Evolutionary conservation across 1,140 invertebrate genomes (phyloP).

Genomic region (Tetramorium alpestre): DNA sequence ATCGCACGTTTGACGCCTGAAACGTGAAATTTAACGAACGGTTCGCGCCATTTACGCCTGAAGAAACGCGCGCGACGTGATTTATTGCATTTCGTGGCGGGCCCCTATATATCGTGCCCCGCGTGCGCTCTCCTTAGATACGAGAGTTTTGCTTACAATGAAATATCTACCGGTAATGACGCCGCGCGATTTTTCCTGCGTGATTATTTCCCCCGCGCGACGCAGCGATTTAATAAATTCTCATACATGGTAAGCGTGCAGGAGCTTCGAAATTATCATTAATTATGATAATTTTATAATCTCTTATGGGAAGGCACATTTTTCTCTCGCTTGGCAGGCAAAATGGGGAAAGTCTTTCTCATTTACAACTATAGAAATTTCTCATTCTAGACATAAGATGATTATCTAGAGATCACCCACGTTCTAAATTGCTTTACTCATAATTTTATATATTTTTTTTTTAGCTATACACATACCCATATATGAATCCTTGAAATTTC

Average conservation of each 20-base stretch:
- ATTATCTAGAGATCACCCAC: background rate
- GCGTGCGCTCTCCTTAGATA: constrained; percentile 28
- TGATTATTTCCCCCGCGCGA: background rate
- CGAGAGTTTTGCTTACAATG: constrained; percentile 48
- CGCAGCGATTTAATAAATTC: constrained; percentile 32
- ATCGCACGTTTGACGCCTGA: constrained; percentile 54
- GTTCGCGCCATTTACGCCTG: constrained; percentile 51
- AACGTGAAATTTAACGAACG: constrained; percentile 70
- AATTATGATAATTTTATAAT: constrained; percentile 63
- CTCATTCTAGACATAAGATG: background rate
- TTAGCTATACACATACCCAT: background rate
- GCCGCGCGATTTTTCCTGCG: background rate
- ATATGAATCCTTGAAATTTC: background rate
- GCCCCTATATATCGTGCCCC: constrained; percentile 8
- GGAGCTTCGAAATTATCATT: constrained; percentile 19
- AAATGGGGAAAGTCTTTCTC: background rate
- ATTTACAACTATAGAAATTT: background rate
- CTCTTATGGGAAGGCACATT: constrained; percentile 55
- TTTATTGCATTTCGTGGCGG: constrained; percentile 54
- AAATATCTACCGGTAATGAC: constrained; percentile 49
- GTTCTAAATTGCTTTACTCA: background rate
- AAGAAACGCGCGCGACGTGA: constrained; percentile 57
- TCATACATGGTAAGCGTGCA: constrained; percentile 16
- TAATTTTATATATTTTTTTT: background rate
- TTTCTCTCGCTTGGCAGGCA: background rate